Evolutionary conservation across 2,113 vertebrate species (phyloP).

Genomic region (Pelusios castaneus): DNA sequence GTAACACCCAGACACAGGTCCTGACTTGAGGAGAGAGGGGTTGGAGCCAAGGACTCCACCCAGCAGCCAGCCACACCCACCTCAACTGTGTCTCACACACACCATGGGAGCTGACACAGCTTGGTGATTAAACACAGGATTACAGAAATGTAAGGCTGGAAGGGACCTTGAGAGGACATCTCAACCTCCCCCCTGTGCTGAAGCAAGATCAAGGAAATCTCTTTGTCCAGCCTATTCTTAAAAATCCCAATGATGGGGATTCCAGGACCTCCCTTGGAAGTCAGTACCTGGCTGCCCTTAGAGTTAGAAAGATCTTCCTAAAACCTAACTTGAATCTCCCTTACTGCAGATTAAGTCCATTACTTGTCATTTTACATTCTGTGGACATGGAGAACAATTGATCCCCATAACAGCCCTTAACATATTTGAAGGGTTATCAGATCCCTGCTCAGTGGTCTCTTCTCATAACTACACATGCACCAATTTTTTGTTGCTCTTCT

Average conservation of each 20-base stretch:
- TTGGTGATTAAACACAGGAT: neutral
- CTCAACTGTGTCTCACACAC: neutral
- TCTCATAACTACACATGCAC: neutral
- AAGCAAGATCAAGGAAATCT: neutral
- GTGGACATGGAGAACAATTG: too few species aligned
- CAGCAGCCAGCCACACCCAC: neutral
- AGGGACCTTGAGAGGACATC: neutral
- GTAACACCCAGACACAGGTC: neutral
- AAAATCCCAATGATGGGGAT: neutral
- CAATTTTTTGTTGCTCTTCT: neutral
- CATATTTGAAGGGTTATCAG: neutral
- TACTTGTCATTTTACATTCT: too few species aligned
- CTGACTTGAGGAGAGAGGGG: conserved; percentile 6
- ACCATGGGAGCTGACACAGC: neutral
- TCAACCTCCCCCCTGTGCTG: neutral
- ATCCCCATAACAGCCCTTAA: neutral
- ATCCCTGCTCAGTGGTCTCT: neutral
- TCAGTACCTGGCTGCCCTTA: neutral
- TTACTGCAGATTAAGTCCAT: neutral
- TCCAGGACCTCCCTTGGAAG: neutral
- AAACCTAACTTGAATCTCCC: neutral
- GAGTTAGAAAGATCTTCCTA: neutral
- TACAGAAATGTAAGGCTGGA: neutral
- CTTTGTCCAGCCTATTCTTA: neutral
- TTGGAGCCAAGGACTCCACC: conserved; percentile 24